Conservation (phyloP, 2,797 vertebrate genomes). For the Aphelocoma californica region DNA sequence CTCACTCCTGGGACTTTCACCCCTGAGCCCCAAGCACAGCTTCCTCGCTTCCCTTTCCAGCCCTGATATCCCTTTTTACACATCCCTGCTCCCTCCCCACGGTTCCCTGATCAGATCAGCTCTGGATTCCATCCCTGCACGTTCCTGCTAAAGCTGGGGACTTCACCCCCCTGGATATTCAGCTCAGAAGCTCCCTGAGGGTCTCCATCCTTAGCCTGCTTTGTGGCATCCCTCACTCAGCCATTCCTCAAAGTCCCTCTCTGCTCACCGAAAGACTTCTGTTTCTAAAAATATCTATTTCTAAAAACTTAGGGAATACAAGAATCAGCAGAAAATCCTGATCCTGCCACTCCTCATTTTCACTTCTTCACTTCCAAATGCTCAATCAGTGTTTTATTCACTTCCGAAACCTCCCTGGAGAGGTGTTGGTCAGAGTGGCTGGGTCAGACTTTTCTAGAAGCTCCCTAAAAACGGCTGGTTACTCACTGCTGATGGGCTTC, state of each 20-base stretch:
- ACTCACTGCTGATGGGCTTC: conserved; percentile 41
- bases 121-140: neutral
- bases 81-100: neutral
- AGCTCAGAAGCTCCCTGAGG: neutral
- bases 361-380: neutral
- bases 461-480: neutral
- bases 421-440: neutral
- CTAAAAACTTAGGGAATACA: fast-evolving
- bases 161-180: neutral
- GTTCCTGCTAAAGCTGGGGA: neutral
- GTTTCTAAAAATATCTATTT: neutral
- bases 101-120: neutral
- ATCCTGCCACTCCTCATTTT: neutral
- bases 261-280: neutral
- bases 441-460: neutral
- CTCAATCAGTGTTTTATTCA: neutral
- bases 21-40: neutral
- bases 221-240: neutral
- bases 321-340: neutral
- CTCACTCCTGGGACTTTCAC: neutral
- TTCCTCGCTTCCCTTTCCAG: neutral
- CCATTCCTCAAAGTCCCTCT: fast-evolving
- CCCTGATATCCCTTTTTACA: fast-evolving
- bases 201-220: neutral
- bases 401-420: neutral